These are phyloP conservation scores for Tenualosa thibaudeaui DNA, from an alignment of 2,797 vertebrate genomes.

Conservation along the genomic window DNA sequence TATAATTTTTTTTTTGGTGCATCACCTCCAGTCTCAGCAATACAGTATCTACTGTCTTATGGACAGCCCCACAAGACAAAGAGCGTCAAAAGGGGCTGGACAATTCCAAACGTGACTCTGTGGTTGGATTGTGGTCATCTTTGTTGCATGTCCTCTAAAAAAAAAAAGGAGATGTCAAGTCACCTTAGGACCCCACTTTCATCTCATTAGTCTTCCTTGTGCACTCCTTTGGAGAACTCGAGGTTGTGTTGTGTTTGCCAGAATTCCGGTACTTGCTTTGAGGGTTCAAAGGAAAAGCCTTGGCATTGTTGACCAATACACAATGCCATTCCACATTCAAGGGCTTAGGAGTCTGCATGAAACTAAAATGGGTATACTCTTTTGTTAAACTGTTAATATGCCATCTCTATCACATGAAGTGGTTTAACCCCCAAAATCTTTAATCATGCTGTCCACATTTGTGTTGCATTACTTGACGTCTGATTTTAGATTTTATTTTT, in stretches of 20 bases:
- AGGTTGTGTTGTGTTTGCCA: neutral
- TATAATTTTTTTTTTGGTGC: constrained; percentile 32
- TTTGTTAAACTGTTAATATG: constrained; percentile 37
- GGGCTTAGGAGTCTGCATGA: constrained; percentile 50
- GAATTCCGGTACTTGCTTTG: neutral
- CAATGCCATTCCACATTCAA: constrained; percentile 44
- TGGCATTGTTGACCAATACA: neutral
- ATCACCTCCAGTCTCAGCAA: constrained; percentile 25
- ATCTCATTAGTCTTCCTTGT: constrained; percentile 8
- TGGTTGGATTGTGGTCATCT: neutral
- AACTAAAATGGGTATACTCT: constrained; percentile 9
- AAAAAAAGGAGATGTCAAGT: neutral
- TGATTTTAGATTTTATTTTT: constrained; percentile 69
- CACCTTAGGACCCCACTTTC: neutral
- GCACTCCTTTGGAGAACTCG: neutral
- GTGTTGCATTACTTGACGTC: constrained; percentile 43
- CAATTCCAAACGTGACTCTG: neutral
- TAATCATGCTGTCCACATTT: constrained; percentile 16
- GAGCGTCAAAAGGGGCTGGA: neutral
- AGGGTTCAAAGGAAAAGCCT: constrained; percentile 3
- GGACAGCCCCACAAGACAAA: neutral
- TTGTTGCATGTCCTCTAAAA: neutral
- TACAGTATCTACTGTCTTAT: neutral
- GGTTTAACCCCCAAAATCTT: neutral
- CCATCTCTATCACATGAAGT: constrained; percentile 13